Evolutionary conservation across 2,113 vertebrate genomes (phyloP).

Genomic region (Phoxinus phoxinus): DNA sequence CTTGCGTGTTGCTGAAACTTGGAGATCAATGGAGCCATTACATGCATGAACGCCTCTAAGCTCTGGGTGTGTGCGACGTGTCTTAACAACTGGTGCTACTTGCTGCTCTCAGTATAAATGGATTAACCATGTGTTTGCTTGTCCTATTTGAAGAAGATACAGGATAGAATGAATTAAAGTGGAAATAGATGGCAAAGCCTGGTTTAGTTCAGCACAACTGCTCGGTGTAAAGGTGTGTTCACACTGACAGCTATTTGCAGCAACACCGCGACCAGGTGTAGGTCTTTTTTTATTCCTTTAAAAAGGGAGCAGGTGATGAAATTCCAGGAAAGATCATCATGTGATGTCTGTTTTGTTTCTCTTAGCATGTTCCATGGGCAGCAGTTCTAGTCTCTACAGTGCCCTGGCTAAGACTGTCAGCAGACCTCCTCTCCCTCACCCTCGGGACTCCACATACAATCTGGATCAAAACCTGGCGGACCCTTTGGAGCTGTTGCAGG

Average conservation of each 20-base stretch:
- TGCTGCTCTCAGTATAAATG: slow-evolving; percentile 14
- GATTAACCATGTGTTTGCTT: slow-evolving; percentile 13
- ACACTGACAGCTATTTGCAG: neutral
- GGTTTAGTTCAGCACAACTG: slow-evolving; percentile 9
- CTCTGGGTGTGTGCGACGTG: neutral
- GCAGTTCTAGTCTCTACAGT: slow-evolving; percentile 84
- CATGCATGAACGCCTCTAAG: slow-evolving; percentile 1
- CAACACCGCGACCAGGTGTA: neutral
- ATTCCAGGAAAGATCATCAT: neutral
- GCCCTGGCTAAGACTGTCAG: slow-evolving; percentile 84
- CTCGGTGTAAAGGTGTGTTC: neutral
- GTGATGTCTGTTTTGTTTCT: neutral
- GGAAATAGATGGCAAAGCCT: neutral
- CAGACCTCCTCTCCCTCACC: slow-evolving; percentile 69
- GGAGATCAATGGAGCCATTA: slow-evolving; percentile 1
- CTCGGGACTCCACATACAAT: slow-evolving; percentile 55
- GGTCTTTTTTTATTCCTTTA: neutral
- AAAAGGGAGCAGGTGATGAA: neutral
- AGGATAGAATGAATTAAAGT: neutral
- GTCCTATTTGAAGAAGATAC: neutral
- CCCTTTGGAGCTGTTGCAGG: slow-evolving; percentile 84
- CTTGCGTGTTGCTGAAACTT: neutral
- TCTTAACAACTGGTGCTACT: neutral
- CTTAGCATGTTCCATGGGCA: slow-evolving; percentile 87
- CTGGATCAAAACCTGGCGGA: slow-evolving; percentile 79